Evolutionary conservation across 2,888 invertebrate species (phyloP), one percentile per base, ranked within the genome.

Genomic region (Eilema sororculum): DNA sequence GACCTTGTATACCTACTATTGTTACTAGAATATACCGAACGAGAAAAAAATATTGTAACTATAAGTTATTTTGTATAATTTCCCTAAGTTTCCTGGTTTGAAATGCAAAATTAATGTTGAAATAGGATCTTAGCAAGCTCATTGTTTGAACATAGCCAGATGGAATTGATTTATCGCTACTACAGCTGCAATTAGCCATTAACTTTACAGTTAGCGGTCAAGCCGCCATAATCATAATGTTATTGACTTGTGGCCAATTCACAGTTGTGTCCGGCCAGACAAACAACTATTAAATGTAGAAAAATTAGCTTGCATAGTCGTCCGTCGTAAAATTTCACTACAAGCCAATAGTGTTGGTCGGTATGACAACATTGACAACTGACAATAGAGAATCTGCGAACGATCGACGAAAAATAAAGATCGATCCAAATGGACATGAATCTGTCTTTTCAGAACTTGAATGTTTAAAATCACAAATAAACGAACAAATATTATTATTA

Each of bases 91-190:
- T 71, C 81, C 84, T 80, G 82, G 46, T 60, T 20, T 85, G 84
- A 83, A 87, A 88, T 89, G 79, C 86, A 84, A 89, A 89, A 87
- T 78, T 78, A 79, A 86, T 89, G 82, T 84, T 80, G 87, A 88
- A 90, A 89, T 88, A 85, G 86, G 73, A 78, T 80, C 76, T 80
- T 65, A 74, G 76, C 76, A 70, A 72, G 81, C 78, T 72, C 69
- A 88, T 89, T 90, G 87, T 89, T 65, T 84, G 82, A 77, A 83
- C 78, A 79, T 72, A 84, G 82, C 86, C 86, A 87, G 88, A 89
- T 87, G 84, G 82, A 86, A 87, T 88, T 87, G 88, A 90, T 89
- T 89, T 87, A 86, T 84, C 79, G 80, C 70, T 83, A 85, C 82
- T 84, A 71, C 75, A 73, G 68, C 68, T 69, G 77, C 77, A 81